Evolutionary conservation across 2,797 vertebrate genomes (phyloP).

Genomic region (Enteromius radiatus): DNA sequence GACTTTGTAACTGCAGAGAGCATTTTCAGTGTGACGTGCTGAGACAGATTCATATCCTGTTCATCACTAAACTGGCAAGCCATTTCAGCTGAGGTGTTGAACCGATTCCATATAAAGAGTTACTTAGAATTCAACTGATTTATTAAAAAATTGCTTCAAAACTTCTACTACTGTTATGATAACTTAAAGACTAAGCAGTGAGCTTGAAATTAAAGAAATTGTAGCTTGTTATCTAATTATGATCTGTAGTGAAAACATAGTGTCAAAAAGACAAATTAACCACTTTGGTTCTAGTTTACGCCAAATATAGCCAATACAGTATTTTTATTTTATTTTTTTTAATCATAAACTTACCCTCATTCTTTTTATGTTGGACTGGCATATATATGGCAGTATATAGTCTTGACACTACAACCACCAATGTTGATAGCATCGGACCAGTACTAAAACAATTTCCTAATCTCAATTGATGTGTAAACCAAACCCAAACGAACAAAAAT

Average conservation of each 20-base stretch:
- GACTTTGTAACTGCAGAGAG: not conserved
- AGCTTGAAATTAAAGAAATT: too few species aligned
- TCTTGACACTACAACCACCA: not conserved
- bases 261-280: not conserved
- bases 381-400: not conserved
- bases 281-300: not conserved
- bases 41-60: not conserved
- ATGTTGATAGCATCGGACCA: not conserved
- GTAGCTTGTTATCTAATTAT: too few species aligned
- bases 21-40: not conserved
- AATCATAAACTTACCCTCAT: not conserved
- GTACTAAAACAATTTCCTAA: not conserved
- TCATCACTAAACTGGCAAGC: not conserved
- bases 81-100: not conserved
- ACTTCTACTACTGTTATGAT: not conserved
- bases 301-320: not conserved
- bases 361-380: not conserved
- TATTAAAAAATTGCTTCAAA: not conserved
- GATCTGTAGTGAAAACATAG: not conserved
- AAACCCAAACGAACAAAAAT: not conserved
- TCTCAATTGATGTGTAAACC: not conserved
- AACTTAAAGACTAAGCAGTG: not conserved
- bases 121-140: not conserved
- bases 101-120: not conserved
- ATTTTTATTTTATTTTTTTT: not conserved